phyloP scores from a whole-genome alignment of 2,888 invertebrate genomes.

The Caradrina clavipalpis region DNA sequence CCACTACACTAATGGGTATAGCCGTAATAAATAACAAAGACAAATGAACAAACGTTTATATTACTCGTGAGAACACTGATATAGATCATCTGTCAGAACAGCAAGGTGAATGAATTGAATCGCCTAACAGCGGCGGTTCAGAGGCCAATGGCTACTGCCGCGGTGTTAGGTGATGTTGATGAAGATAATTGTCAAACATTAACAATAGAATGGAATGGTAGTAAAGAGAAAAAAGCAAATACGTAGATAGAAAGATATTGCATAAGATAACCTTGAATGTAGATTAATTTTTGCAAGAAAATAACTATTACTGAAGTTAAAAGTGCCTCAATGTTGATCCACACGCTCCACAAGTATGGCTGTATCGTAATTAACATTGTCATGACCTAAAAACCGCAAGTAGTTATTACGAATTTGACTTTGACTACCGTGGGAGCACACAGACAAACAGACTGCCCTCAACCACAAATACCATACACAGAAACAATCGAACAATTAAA shows the following conservation, averaged over 20 bases:
- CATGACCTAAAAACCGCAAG: slow-evolving; percentile 72
- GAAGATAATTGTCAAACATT: neutral
- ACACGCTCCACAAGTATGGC: slow-evolving; percentile 25
- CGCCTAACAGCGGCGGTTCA: neutral
- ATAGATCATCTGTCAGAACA: slow-evolving; percentile 31
- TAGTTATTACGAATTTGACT: slow-evolving; percentile 79
- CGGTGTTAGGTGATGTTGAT: neutral
- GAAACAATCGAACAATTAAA: slow-evolving; percentile 83
- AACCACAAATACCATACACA: slow-evolving; percentile 70
- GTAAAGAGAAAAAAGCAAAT: neutral
- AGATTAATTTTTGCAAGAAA: slow-evolving; percentile 13
- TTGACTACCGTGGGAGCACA: slow-evolving; percentile 80
- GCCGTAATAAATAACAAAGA: slow-evolving; percentile 45
- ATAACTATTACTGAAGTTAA: slow-evolving; percentile 2
- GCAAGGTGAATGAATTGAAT: slow-evolving; percentile 51
- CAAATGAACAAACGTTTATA: slow-evolving; percentile 32
- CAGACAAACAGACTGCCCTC: slow-evolving; percentile 58
- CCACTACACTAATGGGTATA: slow-evolving; percentile 14
- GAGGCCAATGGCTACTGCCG: slow-evolving; percentile 28
- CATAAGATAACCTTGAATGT: slow-evolving; percentile 18
- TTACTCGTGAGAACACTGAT: slow-evolving; percentile 47
- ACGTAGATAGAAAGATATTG: neutral
- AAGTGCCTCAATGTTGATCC: slow-evolving; percentile 32
- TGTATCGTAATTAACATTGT: slow-evolving; percentile 67
- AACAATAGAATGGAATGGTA: slow-evolving; percentile 4